These are phyloP conservation scores for Bombus superbus DNA, from an alignment of 1,140 invertebrate species.

Conservation along the genomic window DNA sequence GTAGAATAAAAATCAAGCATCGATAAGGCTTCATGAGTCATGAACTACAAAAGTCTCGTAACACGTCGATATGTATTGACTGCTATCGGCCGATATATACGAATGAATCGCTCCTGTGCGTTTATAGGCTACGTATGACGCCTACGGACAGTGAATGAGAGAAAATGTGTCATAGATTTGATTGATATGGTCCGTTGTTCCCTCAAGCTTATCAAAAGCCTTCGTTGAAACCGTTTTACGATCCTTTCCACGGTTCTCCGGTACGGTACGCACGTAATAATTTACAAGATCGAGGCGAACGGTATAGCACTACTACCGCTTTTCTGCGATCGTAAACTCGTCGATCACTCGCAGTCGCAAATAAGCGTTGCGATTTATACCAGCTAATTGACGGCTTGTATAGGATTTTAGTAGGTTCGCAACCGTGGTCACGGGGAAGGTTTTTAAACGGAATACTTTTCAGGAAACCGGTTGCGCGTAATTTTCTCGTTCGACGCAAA, in stretches of 20 bases:
- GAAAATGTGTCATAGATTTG: constrained; percentile 24
- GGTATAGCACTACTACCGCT: not conserved
- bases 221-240: not conserved
- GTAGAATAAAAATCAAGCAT: constrained; percentile 17
- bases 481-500: constrained; percentile 48
- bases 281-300: constrained; percentile 3
- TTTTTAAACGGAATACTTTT: constrained; percentile 43
- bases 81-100: not conserved
- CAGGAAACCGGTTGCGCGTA: constrained; percentile 25
- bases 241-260: not conserved
- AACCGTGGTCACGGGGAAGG: too few relatives aligned
- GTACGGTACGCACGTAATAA: not conserved
- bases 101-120: constrained; percentile 21
- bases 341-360: constrained; percentile 1
- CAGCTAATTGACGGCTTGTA: constrained; percentile 30
- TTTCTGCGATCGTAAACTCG: constrained; percentile 14
- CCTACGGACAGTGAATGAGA: constrained; percentile 25
- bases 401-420: not conserved
- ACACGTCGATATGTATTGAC: not conserved
- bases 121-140: constrained; percentile 11
- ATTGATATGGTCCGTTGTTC: constrained; percentile 5
- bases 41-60: constrained; percentile 33
- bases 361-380: constrained; percentile 11
- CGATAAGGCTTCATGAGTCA: constrained; percentile 48
- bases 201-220: constrained; percentile 16